Percentiles rank a stretch among this genome's conserved stretches.
phyloP scores from a whole-genome alignment of 30 jellyfish, hydroid and myxozoan genomes.

The Pelagia noctiluca region DNA sequence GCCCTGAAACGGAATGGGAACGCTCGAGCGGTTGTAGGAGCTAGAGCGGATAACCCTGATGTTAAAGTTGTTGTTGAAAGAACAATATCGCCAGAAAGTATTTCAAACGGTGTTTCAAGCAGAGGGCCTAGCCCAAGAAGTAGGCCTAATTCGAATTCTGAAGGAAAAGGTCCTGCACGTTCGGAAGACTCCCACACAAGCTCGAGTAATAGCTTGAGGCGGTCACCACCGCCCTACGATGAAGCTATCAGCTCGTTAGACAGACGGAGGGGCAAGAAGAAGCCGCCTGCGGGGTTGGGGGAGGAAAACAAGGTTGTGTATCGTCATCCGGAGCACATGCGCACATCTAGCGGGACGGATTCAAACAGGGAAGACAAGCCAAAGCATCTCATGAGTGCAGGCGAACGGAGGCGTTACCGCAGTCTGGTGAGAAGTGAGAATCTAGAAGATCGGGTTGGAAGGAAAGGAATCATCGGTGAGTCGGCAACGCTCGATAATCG shows the following conservation, averaged over 20 bases:
- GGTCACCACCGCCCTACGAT: slow-evolving; percentile 74
- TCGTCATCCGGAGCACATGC: slow-evolving; percentile 4
- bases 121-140: no score
- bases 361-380: slow-evolving; percentile 52
- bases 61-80: not conserved
- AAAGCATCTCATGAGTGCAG: slow-evolving; percentile 20
- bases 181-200: slow-evolving; percentile 7
- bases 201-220: slow-evolving; percentile 22
- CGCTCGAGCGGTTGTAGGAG: not conserved
- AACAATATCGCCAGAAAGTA: not conserved
- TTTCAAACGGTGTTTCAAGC: not conserved
- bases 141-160: not conserved
- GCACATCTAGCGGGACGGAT: slow-evolving; percentile 5
- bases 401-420: slow-evolving; percentile 44
- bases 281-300: not conserved
- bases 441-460: slow-evolving; percentile 43
- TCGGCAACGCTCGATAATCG: slow-evolving; percentile 1
- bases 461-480: not conserved
- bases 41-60: not conserved
- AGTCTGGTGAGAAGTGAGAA: slow-evolving; percentile 52
- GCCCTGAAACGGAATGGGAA: not conserved
- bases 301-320: not conserved
- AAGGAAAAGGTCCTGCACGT: no score
- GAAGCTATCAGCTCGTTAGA: slow-evolving; percentile 55
- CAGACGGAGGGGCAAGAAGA: slow-evolving; percentile 31